Evolutionary conservation across 2,797 vertebrate genomes (phyloP), one percentile per base, ranked within the genome.

Genomic region (Hyperoplus lanceolatus): DNA sequence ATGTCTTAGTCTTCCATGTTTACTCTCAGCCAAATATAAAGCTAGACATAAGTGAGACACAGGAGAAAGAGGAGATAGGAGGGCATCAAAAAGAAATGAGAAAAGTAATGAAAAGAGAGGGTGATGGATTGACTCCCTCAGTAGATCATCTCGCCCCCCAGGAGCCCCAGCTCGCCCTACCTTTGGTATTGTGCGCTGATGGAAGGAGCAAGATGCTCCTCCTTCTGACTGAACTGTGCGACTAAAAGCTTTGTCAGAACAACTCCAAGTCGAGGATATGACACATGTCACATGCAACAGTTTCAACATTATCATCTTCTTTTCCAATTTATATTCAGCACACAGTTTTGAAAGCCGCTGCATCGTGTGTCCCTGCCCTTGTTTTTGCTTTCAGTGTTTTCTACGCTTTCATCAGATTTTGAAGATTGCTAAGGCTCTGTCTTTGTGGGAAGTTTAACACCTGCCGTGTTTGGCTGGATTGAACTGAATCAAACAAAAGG

Each of bases 341-440:
- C 70, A 76, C 73, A 76, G 51, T 69, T 78, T 86, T 63, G 49
- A 71, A 78, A 67, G 69, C 69, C 15, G 79, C 72, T 70, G 60
- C 43, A 36, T 65, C 61, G 84, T 80, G 79, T 77, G 61, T 71
- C 63, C 56, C 67, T 60, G 56, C 12, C 29, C 29, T 29, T 29
- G 43, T 68, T 81, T 84, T 81, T 29, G 29, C 58, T 65, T 14
- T 13, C 50, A 57, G 57, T 77, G 73, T 82, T 81, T 81, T 60
- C 70, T 14, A 29, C 6, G 13, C 86, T 90, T 91, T 90, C 85
- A 93, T 88, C 79, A 85, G 75, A 87, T 75, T 65, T 73, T 70
- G 29, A 81, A 74, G 64, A 86, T 80, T 15, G 0, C 81, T 60
- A 29, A 29, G 29, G 29, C 29, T 29, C 29, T 29, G 29, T 29